These are phyloP conservation scores for Corvus moneduloides DNA, from an alignment of 2,113 vertebrate species.

Conservation along the genomic window DNA sequence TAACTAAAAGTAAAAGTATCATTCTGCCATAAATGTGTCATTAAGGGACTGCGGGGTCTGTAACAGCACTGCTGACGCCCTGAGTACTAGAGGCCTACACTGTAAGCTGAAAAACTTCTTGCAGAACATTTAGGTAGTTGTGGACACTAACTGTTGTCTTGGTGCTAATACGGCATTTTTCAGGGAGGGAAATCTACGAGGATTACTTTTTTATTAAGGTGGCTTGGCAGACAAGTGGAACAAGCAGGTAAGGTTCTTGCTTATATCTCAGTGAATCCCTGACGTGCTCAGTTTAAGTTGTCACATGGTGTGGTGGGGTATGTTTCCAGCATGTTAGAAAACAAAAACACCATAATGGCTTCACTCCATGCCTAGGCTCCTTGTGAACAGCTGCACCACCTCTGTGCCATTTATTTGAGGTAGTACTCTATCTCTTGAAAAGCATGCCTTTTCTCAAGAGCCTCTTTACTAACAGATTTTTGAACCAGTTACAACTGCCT, in stretches of 20 bases:
- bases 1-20: background rate
- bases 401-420: background rate
- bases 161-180: background rate
- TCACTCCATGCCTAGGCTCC: background rate
- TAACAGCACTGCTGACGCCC: background rate
- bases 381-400: background rate
- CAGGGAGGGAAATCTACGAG: background rate
- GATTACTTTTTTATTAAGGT: background rate
- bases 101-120: background rate
- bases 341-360: background rate
- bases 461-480: background rate
- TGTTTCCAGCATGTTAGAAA: background rate
- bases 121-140: background rate
- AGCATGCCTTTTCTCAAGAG: background rate
- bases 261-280: background rate
- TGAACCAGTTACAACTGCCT: background rate
- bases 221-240: conserved; percentile 6
- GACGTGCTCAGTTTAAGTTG: background rate
- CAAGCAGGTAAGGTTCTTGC: background rate
- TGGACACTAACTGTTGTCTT: background rate
- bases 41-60: background rate
- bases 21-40: background rate
- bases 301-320: background rate
- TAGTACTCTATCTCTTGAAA: background rate
- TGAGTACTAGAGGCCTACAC: background rate